phyloP scores from a whole-genome alignment of 1,140 invertebrate species.

The Hyphantria cunea region DNA sequence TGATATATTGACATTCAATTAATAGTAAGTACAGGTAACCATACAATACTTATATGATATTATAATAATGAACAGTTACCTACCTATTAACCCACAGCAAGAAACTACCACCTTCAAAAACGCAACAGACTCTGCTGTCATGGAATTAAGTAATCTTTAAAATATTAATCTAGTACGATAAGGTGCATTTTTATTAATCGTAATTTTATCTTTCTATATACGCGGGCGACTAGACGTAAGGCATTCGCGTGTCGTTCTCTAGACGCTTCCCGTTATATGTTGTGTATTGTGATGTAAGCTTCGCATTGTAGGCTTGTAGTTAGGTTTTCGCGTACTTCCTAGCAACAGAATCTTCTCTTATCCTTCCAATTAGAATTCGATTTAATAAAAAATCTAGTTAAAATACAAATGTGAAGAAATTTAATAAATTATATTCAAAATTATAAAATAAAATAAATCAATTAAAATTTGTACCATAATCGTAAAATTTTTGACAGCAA shows the following conservation, averaged over 20 bases:
- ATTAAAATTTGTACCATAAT: constrained; percentile 36
- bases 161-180: constrained; percentile 66
- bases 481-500: constrained; percentile 27
- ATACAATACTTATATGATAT: constrained; percentile 30
- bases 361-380: constrained; percentile 76
- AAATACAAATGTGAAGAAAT: constrained; percentile 66
- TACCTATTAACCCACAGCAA: constrained; percentile 6
- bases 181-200: constrained; percentile 77
- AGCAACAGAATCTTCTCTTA: constrained; percentile 73
- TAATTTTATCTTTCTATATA: constrained; percentile 73
- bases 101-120: constrained; percentile 11
- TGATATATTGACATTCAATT: neutral
- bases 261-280: constrained; percentile 72
- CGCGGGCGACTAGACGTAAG: constrained; percentile 66
- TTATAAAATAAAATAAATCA: constrained; percentile 40
- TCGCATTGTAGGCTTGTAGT: constrained; percentile 74
- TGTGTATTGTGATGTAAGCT: constrained; percentile 74
- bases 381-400: constrained; percentile 66
- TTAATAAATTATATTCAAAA: constrained; percentile 57
- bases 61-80: constrained; percentile 39
- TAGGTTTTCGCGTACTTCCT: constrained; percentile 79
- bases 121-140: constrained; percentile 37
- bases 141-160: constrained; percentile 61
- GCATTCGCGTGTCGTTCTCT: constrained; percentile 68
- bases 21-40: constrained; percentile 17